These are phyloP conservation scores for Lates calcarifer DNA, from an alignment of 2,113 vertebrate genomes.

Conservation along the genomic window DNA sequence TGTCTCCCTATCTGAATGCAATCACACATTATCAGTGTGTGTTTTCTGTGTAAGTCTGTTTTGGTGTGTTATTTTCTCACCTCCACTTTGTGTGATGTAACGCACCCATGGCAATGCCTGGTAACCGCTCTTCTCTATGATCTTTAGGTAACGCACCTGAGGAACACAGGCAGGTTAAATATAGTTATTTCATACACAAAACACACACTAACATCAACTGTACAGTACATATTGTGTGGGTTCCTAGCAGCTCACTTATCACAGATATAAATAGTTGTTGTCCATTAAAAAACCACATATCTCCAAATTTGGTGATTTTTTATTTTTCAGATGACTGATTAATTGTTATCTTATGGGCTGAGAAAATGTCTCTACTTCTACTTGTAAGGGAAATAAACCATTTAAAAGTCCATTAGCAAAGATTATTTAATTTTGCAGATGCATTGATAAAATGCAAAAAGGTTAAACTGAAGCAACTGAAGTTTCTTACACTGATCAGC, in stretches of 20 bases:
- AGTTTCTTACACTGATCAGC: background rate
- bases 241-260: background rate
- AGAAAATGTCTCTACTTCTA: background rate
- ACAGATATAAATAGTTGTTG: background rate
- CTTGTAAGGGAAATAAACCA: background rate
- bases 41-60: background rate
- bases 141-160: conserved; percentile 89
- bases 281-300: background rate
- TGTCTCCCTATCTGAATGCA: background rate
- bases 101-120: conserved; percentile 88
- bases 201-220: background rate
- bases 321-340: background rate
- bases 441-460: background rate
- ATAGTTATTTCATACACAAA: conserved; percentile 11
- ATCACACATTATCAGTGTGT: conserved; percentile 10
- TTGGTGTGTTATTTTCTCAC: conserved; percentile 71
- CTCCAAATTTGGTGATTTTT: background rate
- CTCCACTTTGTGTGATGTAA: conserved; percentile 89
- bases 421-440: background rate
- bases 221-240: background rate
- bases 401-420: background rate
- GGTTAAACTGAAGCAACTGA: too few relatives aligned
- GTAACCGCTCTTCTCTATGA: conserved; percentile 89
- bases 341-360: too few relatives aligned
- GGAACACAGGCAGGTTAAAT: conserved; percentile 28